Conservation (phyloP, 1,140 invertebrate genomes). For the Papilio polytes region DNA sequence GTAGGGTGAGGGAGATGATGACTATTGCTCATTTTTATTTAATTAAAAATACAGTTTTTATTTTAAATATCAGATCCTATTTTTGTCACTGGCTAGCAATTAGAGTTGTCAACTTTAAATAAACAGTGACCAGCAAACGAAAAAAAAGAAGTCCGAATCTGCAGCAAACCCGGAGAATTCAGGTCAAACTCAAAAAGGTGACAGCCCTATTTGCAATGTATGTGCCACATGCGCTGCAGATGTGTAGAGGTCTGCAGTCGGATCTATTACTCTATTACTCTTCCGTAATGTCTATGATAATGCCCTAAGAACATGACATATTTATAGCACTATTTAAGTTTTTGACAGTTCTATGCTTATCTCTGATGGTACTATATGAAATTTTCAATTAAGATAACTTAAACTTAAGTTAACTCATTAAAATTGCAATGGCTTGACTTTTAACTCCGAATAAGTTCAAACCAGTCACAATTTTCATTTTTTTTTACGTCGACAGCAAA, state of each 20-base stretch:
- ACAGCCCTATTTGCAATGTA: background rate
- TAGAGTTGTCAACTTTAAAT: background rate
- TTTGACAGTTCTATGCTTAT: too few relatives aligned
- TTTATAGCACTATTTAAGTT: too few relatives aligned
- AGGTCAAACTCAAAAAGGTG: background rate
- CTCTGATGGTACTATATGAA: too few relatives aligned
- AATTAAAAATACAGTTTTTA: background rate
- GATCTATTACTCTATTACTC: too few relatives aligned
- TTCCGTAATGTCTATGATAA: too few relatives aligned
- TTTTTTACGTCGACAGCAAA: constrained; percentile 19
- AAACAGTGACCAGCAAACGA: background rate
- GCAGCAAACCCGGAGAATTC: background rate
- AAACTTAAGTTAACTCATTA: too few relatives aligned
- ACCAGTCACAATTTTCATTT: background rate
- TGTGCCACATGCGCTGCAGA: background rate
- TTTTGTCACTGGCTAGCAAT: background rate
- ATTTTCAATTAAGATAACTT: too few relatives aligned
- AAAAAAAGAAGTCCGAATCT: background rate
- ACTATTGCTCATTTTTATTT: background rate
- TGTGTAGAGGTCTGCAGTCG: background rate
- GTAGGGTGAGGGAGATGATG: too few relatives aligned
- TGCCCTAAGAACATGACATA: too few relatives aligned
- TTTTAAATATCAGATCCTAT: too few relatives aligned
- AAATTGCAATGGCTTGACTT: background rate
- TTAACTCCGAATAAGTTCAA: background rate